Evolutionary conservation across 2,113 vertebrate genomes (phyloP).

Genomic region (Aleadryas rufinucha): DNA sequence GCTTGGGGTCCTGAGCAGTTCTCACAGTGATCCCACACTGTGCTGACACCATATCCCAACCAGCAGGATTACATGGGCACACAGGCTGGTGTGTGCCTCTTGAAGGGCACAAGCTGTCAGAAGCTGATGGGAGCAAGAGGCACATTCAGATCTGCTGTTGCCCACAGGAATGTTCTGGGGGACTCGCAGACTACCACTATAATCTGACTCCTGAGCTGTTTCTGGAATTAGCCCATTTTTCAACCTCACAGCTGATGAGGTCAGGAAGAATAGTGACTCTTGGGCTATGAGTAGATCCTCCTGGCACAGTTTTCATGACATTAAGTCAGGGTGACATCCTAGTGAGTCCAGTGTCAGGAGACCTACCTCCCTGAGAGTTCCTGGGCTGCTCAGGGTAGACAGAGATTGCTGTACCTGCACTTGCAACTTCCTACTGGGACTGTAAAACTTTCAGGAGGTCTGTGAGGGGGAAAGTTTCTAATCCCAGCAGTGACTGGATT

Average conservation of each 20-base stretch:
- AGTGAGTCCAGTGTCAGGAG: background rate
- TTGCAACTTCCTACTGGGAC: background rate
- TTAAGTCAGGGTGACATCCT: background rate
- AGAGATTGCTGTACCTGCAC: background rate
- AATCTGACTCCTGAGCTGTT: background rate
- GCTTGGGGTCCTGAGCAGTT: background rate
- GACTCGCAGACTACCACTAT: background rate
- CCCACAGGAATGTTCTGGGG: background rate
- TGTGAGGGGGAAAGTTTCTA: background rate
- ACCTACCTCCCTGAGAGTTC: background rate
- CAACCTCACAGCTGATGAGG: background rate
- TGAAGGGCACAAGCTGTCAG: background rate
- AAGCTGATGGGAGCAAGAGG: background rate
- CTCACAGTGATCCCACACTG: fast-evolving
- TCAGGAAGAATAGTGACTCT: background rate
- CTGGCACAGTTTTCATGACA: background rate
- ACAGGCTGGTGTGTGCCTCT: background rate
- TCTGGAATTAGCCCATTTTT: background rate
- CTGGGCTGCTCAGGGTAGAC: background rate
- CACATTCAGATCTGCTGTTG: background rate
- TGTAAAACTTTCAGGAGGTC: background rate
- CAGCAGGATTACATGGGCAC: background rate
- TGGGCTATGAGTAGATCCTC: background rate
- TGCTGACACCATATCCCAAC: fast-evolving
- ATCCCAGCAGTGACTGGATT: background rate